Base-by-base conservation (phyloP, 2,797 vertebrate genomes). In the Serranus cabrilla region DNA sequence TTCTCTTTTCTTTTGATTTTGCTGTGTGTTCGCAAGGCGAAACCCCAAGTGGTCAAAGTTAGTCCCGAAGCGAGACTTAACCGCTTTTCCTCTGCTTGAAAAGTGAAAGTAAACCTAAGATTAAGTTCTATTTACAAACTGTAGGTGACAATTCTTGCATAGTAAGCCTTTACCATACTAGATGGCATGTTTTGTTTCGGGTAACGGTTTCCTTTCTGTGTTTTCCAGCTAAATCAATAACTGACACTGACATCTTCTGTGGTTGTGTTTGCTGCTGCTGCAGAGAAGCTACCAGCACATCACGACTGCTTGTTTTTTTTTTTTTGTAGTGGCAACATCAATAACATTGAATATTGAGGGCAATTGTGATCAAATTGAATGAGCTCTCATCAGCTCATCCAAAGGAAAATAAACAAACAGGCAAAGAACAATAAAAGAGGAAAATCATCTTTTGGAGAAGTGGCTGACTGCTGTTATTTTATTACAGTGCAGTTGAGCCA, bases 361-460 rank as follows among this genome's bases (percentile, higher is more conserved):
- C 64, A 87, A 84, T 80, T 70, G 72, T 83, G 84, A 90, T 87
- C 76, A 86, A 81, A 88, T 72, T 85, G 63, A 82, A 69, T 63
- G 72, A 83, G 69, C 76, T 91, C 78, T 90, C 71, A 82, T 85
- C 83, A 78, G 60, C 80, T 85, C 81, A 82, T 90, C 78, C 58
- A 78, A 86, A 79, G 52, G 54, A 75, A 84, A 74, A 81, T 82
- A 88, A 89, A 90, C 76, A 91, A 88, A 80, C 66, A 78, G 73
- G 71, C 34, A 79, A 71, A 82, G 61, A 79, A 84, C 57, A 81
- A 71, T 77, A 71, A 82, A 85, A 71, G 71, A 76, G 83, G 37
- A 78, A 40, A 75, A 85, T 80, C 31, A 59, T 83, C 80, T 89
- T 80, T 58, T 39, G 76, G 71, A 69, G 46, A 49, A 85, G 77